These are phyloP conservation scores for Cancer borealis DNA, from an alignment of 2,888 invertebrate species.

Conservation along the genomic window DNA sequence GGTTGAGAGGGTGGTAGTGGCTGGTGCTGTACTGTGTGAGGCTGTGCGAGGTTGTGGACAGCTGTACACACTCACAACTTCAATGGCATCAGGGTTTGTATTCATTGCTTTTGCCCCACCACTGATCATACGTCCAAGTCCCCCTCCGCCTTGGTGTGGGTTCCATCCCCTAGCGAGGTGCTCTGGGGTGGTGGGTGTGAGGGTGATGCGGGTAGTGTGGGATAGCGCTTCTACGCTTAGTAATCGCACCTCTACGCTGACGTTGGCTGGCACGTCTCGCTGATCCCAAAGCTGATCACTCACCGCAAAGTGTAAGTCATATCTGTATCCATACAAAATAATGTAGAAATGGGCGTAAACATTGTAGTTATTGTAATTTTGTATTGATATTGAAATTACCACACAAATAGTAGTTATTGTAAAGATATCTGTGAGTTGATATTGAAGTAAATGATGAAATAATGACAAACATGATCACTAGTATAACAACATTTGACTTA, in stretches of 20 bases:
- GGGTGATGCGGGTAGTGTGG: constrained; percentile 74
- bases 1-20: not conserved
- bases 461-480: not conserved
- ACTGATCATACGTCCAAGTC: constrained; percentile 55
- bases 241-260: constrained; percentile 68
- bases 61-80: constrained; percentile 71
- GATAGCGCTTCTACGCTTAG: constrained; percentile 67
- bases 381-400: no score
- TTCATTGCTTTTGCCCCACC: constrained; percentile 44
- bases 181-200: constrained; percentile 70
- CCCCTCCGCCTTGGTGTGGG: constrained; percentile 67
- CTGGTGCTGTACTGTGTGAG: not conserved
- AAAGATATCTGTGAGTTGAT: not conserved
- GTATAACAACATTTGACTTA: constrained; percentile 32
- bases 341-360: no score
- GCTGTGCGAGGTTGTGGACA: not conserved
- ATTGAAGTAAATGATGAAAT: not conserved
- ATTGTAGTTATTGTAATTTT: no score
- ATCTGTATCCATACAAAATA: constrained; percentile 51
- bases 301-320: constrained; percentile 71
- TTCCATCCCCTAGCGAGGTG: constrained; percentile 71
- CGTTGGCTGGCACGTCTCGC: constrained; percentile 72
- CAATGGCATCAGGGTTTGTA: constrained; percentile 47
- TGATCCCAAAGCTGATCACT: constrained; percentile 72
- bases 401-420: no score